Evolutionary conservation across 2,113 vertebrate species (phyloP), one percentile per base, ranked within the genome.

Genomic region (Scalopus aquaticus): DNA sequence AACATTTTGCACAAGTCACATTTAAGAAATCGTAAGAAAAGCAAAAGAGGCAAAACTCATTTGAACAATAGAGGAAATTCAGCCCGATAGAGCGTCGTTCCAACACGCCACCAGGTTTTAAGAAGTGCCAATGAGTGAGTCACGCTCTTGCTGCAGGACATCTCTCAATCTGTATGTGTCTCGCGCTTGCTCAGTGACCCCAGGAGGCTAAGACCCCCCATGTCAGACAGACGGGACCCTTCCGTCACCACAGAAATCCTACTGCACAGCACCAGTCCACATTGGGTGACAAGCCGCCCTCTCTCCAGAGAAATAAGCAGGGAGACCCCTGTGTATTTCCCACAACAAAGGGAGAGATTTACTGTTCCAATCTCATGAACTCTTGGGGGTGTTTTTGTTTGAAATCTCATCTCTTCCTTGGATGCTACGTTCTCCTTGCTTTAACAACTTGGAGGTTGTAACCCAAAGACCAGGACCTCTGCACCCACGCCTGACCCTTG

Each of bases 241-340:
- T 13, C 9, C 11, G 22, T 35, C 3, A 6, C 19, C 20, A 20
- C 24, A 79, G 70, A 28, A 49, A 28, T 69, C 24, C 11, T 11
- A 30, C 0, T 6, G 49, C 44, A 44, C 15, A 35, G 13, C 17
- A 9, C 3, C 28, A 3, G 1, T 24, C 16, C 7, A 1, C 1
- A n/a, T n/a, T n/a, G n/a, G n/a, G n/a, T n/a, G n/a, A n/a, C n/a
- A 65, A 9, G 83, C 1, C 74, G 28, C 58, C 10, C 22, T 70
- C 4, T 56, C 26, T 46, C 32, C 5, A 8, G 54, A 70, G 46
- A 72, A 90, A 79, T 26, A 54, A 56, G 3, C 8, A 10, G 49
- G 17, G n/a, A 77, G 69, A 44, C 15, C 2, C 37, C 9, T 26
- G 20, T 44, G 44, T 60, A 58, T 42, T 88, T 84, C 32, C 16